Evolutionary conservation across 2,113 vertebrate species (phyloP), one percentile per base, ranked within the genome.

Genomic region (Coptodon bakossiorum): DNA sequence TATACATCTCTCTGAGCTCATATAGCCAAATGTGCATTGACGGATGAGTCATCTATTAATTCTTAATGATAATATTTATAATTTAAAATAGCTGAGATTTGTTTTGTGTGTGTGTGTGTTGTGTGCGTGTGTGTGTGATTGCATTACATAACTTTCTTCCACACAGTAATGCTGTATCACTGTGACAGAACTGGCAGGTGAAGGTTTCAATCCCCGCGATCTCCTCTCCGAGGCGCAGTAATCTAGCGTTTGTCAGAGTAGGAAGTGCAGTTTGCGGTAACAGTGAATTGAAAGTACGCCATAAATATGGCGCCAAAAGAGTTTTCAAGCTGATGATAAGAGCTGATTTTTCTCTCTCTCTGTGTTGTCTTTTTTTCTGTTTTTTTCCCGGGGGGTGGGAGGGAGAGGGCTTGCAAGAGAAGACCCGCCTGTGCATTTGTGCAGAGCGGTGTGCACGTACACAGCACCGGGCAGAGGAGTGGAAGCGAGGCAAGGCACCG

Each of bases 221-320:
- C 78, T 91, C 95, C 94, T 93, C 92, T 88, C 79, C 68, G 94
- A 89, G 94, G 94, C 95, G 94, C 93, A 91, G 90, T 92, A 2
- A 78, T 84, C 93, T 81, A 9, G 91, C 81, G 7, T 89, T 94
- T 88, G 66, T 82, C 78, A n/a, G 86, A 94, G 79, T 53, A 95
- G 95, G 94, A 96, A 95, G 95, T 95, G 94, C 93, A 85, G 91
- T 83, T 86, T 88, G 97, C 97, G 96, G 96, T 96, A 96, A 96
- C 97, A 95, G 94, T 95, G 97, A 97, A 98, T 98, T 98, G 97
- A 97, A 98, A 98, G 97, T 99, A 98, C 98, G 98, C 98, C 98
- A 99, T 98, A 98, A 98, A 98, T 98, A 98, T 98, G 97, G 98
- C 98, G 97, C 98, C 98, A 98, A 98, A 98, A 98, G 97, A 97